These are phyloP conservation scores for Cynodonichthys magdalenae DNA, from an alignment of 2,797 vertebrate species.

Conservation along the genomic window DNA sequence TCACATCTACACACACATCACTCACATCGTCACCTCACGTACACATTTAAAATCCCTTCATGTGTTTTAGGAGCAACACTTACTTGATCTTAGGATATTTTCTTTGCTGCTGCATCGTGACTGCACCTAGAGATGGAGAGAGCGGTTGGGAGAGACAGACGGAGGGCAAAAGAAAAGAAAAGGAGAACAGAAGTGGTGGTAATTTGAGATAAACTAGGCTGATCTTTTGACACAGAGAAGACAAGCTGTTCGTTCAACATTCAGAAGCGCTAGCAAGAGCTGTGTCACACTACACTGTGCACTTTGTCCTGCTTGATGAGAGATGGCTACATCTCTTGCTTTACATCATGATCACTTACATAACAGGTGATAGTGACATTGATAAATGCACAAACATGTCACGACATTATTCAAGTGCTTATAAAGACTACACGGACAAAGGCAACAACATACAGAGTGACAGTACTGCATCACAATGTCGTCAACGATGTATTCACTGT, in stretches of 20 bases:
- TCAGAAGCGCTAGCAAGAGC: slow-evolving; percentile 60
- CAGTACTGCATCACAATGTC: slow-evolving; percentile 60
- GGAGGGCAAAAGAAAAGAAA: slow-evolving; percentile 42
- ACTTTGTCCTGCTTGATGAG: slow-evolving; percentile 67
- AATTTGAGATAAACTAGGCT: slow-evolving; percentile 61
- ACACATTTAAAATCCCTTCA: slow-evolving; percentile 35
- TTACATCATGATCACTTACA: slow-evolving; percentile 38
- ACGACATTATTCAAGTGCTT: slow-evolving; percentile 46
- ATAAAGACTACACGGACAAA: slow-evolving; percentile 59
- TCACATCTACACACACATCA: slow-evolving; percentile 35
- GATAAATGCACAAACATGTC: slow-evolving; percentile 51
- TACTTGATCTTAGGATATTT: slow-evolving; percentile 99
- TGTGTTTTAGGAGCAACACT: slow-evolving; percentile 69
- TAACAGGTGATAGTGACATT: slow-evolving; percentile 51
- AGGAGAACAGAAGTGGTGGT: slow-evolving; percentile 61
- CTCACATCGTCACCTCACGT: slow-evolving; percentile 27
- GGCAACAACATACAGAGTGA: slow-evolving; percentile 72
- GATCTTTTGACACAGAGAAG: slow-evolving; percentile 64
- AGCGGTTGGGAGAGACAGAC: slow-evolving; percentile 48
- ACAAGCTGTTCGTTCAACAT: slow-evolving; percentile 62
- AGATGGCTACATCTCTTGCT: slow-evolving; percentile 66
- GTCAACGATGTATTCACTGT: slow-evolving; percentile 61
- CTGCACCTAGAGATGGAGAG: slow-evolving; percentile 91
- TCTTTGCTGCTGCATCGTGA: slow-evolving; percentile 99
- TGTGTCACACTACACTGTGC: slow-evolving; percentile 69